phyloP scores from a whole-genome alignment of 2,888 invertebrate species.

The Xylota sylvarum region DNA sequence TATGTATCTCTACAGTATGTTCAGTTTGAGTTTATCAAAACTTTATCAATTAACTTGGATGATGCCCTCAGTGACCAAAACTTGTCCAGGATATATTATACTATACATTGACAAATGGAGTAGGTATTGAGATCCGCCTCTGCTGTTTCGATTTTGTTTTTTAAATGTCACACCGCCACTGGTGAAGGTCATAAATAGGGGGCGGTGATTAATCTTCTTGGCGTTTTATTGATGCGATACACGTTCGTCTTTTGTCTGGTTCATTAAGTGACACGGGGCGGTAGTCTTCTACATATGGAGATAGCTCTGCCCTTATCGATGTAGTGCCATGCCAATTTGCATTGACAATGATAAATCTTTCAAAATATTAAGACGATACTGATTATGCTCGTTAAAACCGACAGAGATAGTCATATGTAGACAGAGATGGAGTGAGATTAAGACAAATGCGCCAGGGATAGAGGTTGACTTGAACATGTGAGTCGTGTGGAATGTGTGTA shows the following conservation, averaged over 20 bases:
- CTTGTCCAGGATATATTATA: background rate
- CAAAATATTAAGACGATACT: constrained; percentile 59
- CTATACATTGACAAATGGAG: too few species aligned
- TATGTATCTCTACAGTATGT: background rate
- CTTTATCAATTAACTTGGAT: constrained; percentile 54
- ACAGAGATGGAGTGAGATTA: constrained; percentile 7
- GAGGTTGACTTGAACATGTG: background rate
- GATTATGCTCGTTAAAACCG: constrained; percentile 50
- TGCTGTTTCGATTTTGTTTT: too few species aligned
- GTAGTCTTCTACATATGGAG: background rate
- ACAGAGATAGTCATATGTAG: background rate
- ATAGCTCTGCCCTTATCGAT: constrained; percentile 11
- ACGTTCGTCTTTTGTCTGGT: constrained; percentile 41
- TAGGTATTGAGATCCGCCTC: background rate
- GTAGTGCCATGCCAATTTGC: constrained; percentile 56
- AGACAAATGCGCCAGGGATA: background rate
- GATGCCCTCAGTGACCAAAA: background rate
- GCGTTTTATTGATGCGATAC: constrained; percentile 39
- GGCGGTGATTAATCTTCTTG: constrained; percentile 5
- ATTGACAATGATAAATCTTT: constrained; percentile 66
- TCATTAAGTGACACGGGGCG: constrained; percentile 29
- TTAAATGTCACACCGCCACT: background rate
- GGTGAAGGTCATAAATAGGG: background rate
- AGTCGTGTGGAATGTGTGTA: constrained; percentile 18
- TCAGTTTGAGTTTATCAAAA: constrained; percentile 32